Evolutionary conservation across 92 coral and sea anemone genomes (phyloP), one percentile per base, ranked within the genome.

Genomic region (Isaurus tuberculatus): DNA sequence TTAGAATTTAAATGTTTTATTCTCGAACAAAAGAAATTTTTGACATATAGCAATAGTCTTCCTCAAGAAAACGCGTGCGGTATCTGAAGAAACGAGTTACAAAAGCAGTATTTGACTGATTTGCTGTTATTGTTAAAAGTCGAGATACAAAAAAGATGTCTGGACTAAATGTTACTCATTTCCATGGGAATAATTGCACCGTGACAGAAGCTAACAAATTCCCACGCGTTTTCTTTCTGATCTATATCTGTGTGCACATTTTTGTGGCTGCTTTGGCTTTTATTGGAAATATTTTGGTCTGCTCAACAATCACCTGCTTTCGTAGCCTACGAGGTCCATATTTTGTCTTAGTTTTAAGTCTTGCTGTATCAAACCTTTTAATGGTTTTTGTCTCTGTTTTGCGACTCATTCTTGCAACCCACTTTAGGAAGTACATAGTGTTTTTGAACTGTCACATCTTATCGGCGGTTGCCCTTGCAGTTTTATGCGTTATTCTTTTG

Each of bases 401-500:
- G 43, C 82, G 70, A 77, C n/a, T 77, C 25, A 13, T 77, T 58
- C 82, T 77, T 16, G 2, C 64, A 23, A 77, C 70, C 42, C 55
- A 33, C 23, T 58, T 65, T 29, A 36, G 33, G 68, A 14, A 77
- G 43, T 60, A 77, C 68, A 5, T 77, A 36, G 13, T n/a, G 25
- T 77, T 77, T 60, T 40, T 40, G 11, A 67, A 77, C 53, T 77
- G 68, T 36, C 82, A 77, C 55, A 77, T 77, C 32, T 60, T 77
- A 55, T 77, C 82, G 32, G 70, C 64, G 25, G 33, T 77, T 26
- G 64, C 64, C 55, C 36, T 77, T 17, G 70, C 68, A 20, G 34
- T 77, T 17, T 37, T 77, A 29, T 77, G 82, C 34, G 23, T 77
- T 27, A 27, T 77, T 30, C 36, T 77, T 14, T 25, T 77, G 70